A percentile compares a stretch with the other conserved stretches of the same genome.
Evolutionary conservation across 1,140 invertebrate genomes (phyloP).

Genomic region (Lethrus apterus): DNA sequence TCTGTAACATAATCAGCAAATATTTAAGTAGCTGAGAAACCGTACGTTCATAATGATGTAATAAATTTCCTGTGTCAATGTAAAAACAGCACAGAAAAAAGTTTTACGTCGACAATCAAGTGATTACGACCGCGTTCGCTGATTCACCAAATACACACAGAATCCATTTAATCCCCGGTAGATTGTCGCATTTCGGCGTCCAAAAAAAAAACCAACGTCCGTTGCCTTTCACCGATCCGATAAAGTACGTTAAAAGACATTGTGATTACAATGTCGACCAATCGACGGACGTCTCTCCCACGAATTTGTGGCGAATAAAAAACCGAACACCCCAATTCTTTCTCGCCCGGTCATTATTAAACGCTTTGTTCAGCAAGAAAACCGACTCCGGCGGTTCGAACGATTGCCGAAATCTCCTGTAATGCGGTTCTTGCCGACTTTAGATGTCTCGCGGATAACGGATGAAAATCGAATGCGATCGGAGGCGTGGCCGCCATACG

Average conservation of each 20-base stretch:
- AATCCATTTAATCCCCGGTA: constrained; percentile 16
- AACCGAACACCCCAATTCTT: constrained; percentile 25
- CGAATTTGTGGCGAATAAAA: constrained; percentile 21
- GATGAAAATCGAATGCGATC: constrained; percentile 22
- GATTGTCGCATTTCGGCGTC: constrained; percentile 16
- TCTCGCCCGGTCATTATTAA: constrained; percentile 36
- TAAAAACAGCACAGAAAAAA: constrained; percentile 8
- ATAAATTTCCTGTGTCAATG: not conserved
- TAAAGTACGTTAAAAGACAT: constrained; percentile 17
- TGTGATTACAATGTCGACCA: constrained; percentile 18
- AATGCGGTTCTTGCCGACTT: constrained; percentile 29
- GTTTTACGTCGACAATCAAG: constrained; percentile 7
- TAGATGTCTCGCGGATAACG: constrained; percentile 25
- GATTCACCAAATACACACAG: constrained; percentile 10
- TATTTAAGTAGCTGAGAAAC: too few relatives aligned
- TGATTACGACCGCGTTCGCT: constrained; percentile 8
- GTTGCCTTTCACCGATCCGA: constrained; percentile 3
- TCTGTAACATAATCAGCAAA: not conserved
- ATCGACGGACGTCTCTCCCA: constrained; percentile 12
- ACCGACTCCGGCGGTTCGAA: constrained; percentile 30
- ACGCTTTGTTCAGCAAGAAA: constrained; percentile 38
- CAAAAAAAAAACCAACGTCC: constrained; percentile 9
- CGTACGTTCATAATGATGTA: not conserved
- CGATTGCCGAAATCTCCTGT: constrained; percentile 36
- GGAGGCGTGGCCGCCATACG: constrained; percentile 21